Base-by-base conservation (phyloP, 2,888 invertebrate species). In the Habrosyne pyritoides region DNA sequence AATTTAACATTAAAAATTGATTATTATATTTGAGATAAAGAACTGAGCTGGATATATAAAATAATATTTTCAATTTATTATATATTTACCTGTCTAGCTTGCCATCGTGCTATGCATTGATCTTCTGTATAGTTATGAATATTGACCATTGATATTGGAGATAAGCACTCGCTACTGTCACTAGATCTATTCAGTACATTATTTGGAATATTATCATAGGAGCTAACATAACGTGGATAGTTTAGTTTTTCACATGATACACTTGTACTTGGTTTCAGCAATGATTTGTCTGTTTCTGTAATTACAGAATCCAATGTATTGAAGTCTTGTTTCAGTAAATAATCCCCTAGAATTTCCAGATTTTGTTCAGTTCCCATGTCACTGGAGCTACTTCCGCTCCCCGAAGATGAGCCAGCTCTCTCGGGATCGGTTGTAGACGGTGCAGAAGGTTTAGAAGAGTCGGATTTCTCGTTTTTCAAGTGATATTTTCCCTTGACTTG, bases 401-500 rank as follows among this genome's bases (percentile, higher is more conserved):
- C 72, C 36, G 81, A 76, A 12, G 77, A 75, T 18, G 79, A 56
- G 55, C 67, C 71, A 59, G 78, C 66, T 52, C 54, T 57, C 21
- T 76, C 76, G 14, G 67, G 46, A 42, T 79, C 79, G 24, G 55
- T 67, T 14, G 65, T 53, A 22, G 61, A 50, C 18, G 66, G 53
- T 42, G 62, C 24, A 47, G 73, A 52, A 50, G 67, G 36, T 57
- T 73, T 74, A 33, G 63, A 64, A 33, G 56, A 59, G 28, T 79
- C 81, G 24, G 75, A 64, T 55, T 70, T 63, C 59, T 88, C 87
- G 63, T 92, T 91, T 84, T 93, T 94, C 64, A 94, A 81, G 77
- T 94, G 94, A 77, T 94, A 93, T 90, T 94, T 93, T 47, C 95
- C 95, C 85, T 95, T 95, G 59, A 95, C 93, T 91, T 95, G 94